Evolutionary conservation across 1,140 invertebrate genomes (phyloP).

Genomic region (Semibalanus balanoides): DNA sequence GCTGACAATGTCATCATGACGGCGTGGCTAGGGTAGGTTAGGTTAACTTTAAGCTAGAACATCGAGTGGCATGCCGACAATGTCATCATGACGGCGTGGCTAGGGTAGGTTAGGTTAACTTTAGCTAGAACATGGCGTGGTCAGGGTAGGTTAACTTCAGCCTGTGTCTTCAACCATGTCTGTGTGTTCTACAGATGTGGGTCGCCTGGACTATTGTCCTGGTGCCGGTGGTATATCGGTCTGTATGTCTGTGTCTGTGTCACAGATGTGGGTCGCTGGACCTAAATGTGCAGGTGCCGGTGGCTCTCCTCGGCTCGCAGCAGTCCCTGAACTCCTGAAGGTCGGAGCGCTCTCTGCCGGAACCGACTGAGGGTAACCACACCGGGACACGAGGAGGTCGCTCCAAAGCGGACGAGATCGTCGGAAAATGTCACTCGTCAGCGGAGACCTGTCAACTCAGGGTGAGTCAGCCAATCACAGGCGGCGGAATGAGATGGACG

Average conservation of each 20-base stretch:
- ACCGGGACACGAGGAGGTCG: background rate
- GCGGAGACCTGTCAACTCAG: conserved; percentile 12
- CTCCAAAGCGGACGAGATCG: conserved; percentile 14
- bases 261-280: conserved; percentile 96
- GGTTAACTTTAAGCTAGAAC: too few relatives aligned
- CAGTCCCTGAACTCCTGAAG: background rate
- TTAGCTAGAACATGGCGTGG: conserved; percentile 88
- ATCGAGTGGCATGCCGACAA: too few relatives aligned
- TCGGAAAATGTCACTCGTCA: conserved; percentile 8
- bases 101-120: too few relatives aligned
- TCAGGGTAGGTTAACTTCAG: conserved; percentile 67
- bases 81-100: too few relatives aligned
- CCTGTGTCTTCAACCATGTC: too few relatives aligned
- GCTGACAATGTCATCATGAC: conserved; percentile 90
- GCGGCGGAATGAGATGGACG: too few relatives aligned
- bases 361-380: background rate
- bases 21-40: too few relatives aligned
- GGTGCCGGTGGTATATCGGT: too few relatives aligned
- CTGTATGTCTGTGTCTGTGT: too few relatives aligned
- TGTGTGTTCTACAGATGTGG: too few relatives aligned
- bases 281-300: conserved; percentile 78
- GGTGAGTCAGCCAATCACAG: background rate
- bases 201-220: too few relatives aligned
- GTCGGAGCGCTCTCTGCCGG: background rate
- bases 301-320: conserved; percentile 27